Percentiles rank a stretch among this genome's conserved stretches.
phyloP scores from a whole-genome alignment of 2,113 vertebrate species.

The Anarrhichthys ocellatus region DNA sequence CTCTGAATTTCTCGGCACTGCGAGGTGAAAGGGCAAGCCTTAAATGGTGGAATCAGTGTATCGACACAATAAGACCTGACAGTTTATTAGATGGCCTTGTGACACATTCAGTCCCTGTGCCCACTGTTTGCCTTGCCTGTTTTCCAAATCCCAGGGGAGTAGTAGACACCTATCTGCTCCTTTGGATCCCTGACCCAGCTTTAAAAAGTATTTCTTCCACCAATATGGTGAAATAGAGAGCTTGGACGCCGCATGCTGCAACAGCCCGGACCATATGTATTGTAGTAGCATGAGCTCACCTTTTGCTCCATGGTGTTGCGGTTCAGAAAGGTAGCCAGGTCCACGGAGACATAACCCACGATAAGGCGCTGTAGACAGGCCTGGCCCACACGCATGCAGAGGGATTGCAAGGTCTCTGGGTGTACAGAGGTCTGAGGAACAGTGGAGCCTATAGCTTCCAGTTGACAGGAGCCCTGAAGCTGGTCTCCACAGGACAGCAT shows the following conservation, averaged over 20 bases:
- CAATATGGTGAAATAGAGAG: constrained; percentile 53
- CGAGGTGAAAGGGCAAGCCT: constrained; percentile 82
- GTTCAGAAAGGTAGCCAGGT: constrained; percentile 88
- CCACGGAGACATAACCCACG: constrained; percentile 88
- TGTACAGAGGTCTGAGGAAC: constrained; percentile 88
- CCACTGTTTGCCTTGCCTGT: constrained; percentile 71
- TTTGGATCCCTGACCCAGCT: constrained; percentile 68
- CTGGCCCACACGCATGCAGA: constrained; percentile 85
- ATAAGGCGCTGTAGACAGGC: constrained; percentile 83
- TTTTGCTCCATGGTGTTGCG: constrained; percentile 84
- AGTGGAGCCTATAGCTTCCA: constrained; percentile 83
- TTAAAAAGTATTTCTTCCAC: constrained; percentile 75
- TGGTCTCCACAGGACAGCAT: constrained; percentile 89
- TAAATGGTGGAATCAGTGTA: constrained; percentile 85
- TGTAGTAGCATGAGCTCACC: constrained; percentile 76
- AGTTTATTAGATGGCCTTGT: constrained; percentile 85
- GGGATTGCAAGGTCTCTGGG: constrained; percentile 78
- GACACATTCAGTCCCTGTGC: constrained; percentile 73
- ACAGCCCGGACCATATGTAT: constrained; percentile 34
- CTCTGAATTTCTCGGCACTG: constrained; percentile 65
- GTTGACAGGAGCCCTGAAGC: constrained; percentile 82
- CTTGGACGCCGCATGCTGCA: constrained; percentile 28
- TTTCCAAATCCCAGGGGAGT: constrained; percentile 76
- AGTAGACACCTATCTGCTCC: constrained; percentile 73
- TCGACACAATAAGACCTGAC: constrained; percentile 86